These are phyloP conservation scores for Muntiacus muntjak DNA, from an alignment of 2,113 vertebrate species.

Conservation along the genomic window DNA sequence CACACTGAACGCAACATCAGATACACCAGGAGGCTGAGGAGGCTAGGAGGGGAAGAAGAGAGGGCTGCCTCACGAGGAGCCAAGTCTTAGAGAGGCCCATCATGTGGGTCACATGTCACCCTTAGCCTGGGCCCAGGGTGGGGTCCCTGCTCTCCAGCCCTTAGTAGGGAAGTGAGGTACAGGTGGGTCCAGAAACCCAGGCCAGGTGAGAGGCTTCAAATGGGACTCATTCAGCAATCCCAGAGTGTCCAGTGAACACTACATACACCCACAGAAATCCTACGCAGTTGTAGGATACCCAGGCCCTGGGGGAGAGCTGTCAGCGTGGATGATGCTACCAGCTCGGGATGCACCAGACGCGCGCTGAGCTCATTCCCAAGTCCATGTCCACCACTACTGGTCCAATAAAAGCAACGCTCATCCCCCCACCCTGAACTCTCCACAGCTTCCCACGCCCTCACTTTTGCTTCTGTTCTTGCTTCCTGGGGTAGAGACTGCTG, in stretches of 20 bases:
- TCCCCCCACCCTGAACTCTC: background rate
- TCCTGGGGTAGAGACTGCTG: background rate
- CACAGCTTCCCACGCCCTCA: background rate
- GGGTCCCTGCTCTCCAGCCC: background rate
- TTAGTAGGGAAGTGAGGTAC: too few species aligned
- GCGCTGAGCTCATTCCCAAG: accelerated
- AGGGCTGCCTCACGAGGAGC: background rate
- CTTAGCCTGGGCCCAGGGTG: background rate
- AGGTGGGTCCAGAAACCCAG: background rate
- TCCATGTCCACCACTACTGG: background rate
- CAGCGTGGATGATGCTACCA: accelerated
- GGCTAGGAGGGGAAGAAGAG: background rate
- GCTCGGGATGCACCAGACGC: accelerated
- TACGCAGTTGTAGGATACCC: background rate
- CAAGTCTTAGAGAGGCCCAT: background rate
- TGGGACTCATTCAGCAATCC: background rate
- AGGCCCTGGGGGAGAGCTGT: background rate
- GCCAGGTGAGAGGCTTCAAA: background rate
- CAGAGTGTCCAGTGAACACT: accelerated
- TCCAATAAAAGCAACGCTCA: too few species aligned
- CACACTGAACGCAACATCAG: background rate
- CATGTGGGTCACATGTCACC: background rate
- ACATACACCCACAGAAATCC: background rate
- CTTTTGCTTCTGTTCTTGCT: background rate
- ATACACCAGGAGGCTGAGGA: background rate